Evolutionary conservation across 2,113 vertebrate species (phyloP).

Genomic region (Suricata suricatta): DNA sequence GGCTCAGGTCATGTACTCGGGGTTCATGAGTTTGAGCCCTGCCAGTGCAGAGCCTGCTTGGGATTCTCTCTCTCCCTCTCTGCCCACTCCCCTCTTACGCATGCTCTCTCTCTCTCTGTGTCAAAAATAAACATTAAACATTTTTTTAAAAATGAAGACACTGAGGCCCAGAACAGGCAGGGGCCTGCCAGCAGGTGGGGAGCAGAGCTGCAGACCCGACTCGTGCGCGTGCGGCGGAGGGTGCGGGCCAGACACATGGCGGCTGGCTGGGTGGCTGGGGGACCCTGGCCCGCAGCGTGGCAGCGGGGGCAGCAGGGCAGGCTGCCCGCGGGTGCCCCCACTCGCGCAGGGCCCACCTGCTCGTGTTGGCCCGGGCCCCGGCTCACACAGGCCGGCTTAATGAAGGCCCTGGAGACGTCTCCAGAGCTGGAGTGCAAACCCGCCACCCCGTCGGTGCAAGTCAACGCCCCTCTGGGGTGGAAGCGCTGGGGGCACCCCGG

Average conservation of each 20-base stretch:
- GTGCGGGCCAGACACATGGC: neutral
- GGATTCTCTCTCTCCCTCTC: too few relatives aligned
- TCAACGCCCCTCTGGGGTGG: neutral
- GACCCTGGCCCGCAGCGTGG: rapidly evolving
- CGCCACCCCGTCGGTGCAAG: neutral
- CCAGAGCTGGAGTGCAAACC: neutral
- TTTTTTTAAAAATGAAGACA: neutral
- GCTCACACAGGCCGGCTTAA: slow-evolving; percentile 7
- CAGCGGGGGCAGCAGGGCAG: rapidly evolving
- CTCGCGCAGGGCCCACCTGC: rapidly evolving
- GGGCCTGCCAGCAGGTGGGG: neutral
- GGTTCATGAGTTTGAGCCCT: too few relatives aligned
- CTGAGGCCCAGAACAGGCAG: neutral
- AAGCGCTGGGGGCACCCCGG: neutral
- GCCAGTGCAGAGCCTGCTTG: too few relatives aligned
- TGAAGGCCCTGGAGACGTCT: slow-evolving; percentile 50
- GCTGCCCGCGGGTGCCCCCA: neutral
- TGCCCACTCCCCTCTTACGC: too few relatives aligned
- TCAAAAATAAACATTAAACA: too few relatives aligned
- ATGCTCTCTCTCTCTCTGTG: too few relatives aligned
- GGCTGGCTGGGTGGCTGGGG: too few relatives aligned
- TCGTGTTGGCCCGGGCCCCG: neutral
- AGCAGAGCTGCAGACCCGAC: neutral
- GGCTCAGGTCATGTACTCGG: too few relatives aligned
- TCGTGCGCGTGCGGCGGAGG: rapidly evolving